A percentile compares a stretch with the other conserved stretches of the same genome.
Evolutionary conservation across 2,888 invertebrate genomes (phyloP).

Genomic region (Matsumyia berberina): DNA sequence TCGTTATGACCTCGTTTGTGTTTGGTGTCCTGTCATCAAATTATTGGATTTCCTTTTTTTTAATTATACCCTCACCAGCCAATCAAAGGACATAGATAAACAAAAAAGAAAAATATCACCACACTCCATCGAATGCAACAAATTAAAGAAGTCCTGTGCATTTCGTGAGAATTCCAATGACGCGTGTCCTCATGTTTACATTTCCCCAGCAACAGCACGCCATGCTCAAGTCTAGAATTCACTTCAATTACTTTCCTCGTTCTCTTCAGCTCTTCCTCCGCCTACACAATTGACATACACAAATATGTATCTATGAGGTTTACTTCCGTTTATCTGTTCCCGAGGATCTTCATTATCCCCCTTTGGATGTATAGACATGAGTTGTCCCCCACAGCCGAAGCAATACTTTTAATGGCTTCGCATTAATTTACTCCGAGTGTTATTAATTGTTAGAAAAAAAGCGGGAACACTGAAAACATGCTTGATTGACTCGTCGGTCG

Average conservation of each 20-base stretch:
- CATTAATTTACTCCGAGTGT: slow-evolving; percentile 42
- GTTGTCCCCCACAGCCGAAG: not conserved
- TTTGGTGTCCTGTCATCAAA: slow-evolving; percentile 35
- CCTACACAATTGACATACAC: slow-evolving; percentile 5
- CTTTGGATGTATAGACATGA: not conserved
- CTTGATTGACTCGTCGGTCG: not conserved
- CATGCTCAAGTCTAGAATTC: slow-evolving; percentile 29
- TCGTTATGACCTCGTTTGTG: not conserved
- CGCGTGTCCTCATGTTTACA: slow-evolving; percentile 61
- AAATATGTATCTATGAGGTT: slow-evolving; percentile 10
- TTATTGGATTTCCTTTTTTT: slow-evolving; percentile 19
- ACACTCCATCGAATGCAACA: slow-evolving; percentile 33
- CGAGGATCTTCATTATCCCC: slow-evolving; percentile 44
- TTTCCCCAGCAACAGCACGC: slow-evolving; percentile 46
- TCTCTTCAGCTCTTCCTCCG: not conserved
- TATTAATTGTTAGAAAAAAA: slow-evolving; percentile 46
- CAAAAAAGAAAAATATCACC: slow-evolving; percentile 4
- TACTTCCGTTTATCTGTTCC: slow-evolving; percentile 38
- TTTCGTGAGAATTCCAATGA: slow-evolving; percentile 25
- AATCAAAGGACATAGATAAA: slow-evolving; percentile 5
- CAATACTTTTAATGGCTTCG: slow-evolving; percentile 27
- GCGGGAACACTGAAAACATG: not conserved
- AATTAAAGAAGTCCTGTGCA: slow-evolving; percentile 21
- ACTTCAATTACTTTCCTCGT: slow-evolving; percentile 44
- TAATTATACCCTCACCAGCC: slow-evolving; percentile 13